Base-by-base conservation (phyloP, 2,113 vertebrate species). In the Sinocyclocheilus anophthalmus region DNA sequence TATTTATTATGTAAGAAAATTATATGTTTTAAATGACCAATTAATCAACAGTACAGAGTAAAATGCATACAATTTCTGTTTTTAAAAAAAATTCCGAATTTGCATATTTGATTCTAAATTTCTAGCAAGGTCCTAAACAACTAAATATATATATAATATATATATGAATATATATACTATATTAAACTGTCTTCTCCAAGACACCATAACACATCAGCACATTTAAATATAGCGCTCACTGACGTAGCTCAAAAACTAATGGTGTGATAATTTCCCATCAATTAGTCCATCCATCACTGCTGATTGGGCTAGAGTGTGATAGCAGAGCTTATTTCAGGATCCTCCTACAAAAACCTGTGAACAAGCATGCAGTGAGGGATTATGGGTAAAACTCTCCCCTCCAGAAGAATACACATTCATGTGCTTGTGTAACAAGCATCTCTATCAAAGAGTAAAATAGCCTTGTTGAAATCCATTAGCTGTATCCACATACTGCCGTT, bases 261-360 rank as follows among this genome's bases (percentile, higher is more conserved):
- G 92, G 90, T 84, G 93, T 88, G 87, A 92, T 94, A 91, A 91
- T 91, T 93, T 90, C 84, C 86, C 89, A 93, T 94, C 93, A 94
- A 94, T 95, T 94, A 95, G 92, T 92, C 90, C 92, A 94, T 95
- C 93, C 92, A 94, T 94, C 93, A 94, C 78, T 85, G 85, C 84
- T 91, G 92, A 92, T 92, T 83, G 82, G 88, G 39, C 81, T 57
- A 30, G 45, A 81, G 84, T 70, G 70, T 37, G 78, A 85, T 63
- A 78, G 83, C 72, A 69, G 81, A 77, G 87, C 57, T 87, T 88
- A 79, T 78, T 87, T 85, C 85, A 86, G 50, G 26, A 69, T 76
- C 76, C 61, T 37, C 70, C 48, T 12, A 67, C 73, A 72, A 70
- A 73, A 57, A 55, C 37, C 42, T 33, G 83, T 81, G 69, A 81